Evolutionary conservation across 2,888 invertebrate genomes (phyloP).

Genomic region (Athripsodes cinereus): DNA sequence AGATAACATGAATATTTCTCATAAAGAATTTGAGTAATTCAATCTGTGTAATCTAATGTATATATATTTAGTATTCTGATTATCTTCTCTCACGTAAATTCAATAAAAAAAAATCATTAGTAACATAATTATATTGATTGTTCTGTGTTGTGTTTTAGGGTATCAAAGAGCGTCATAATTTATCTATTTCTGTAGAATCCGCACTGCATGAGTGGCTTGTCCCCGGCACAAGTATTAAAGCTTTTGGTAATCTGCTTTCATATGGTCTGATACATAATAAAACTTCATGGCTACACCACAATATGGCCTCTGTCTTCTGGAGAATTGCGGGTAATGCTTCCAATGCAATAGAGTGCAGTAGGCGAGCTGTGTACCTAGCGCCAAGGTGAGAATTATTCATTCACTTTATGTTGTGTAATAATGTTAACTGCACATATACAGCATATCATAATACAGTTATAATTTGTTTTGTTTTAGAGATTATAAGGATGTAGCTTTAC

Average conservation of each 20-base stretch:
- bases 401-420: too few species aligned
- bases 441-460: constrained; percentile 6
- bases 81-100: too few species aligned
- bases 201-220: constrained; percentile 41
- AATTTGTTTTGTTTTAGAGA: constrained; percentile 46
- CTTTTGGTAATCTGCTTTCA: constrained; percentile 59
- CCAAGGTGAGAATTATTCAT: constrained; percentile 50
- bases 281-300: constrained; percentile 74
- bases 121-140: too few species aligned
- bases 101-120: too few species aligned
- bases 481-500: constrained; percentile 65
- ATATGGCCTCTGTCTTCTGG: constrained; percentile 76
- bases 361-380: constrained; percentile 68
- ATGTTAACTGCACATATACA: not conserved
- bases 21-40: too few species aligned
- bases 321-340: constrained; percentile 64
- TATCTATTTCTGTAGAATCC: constrained; percentile 47
- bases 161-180: constrained; percentile 45
- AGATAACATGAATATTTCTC: too few species aligned
- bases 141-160: constrained; percentile 33
- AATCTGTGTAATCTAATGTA: not conserved
- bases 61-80: not conserved
- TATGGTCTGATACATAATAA: constrained; percentile 57
- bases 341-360: constrained; percentile 74
- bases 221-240: constrained; percentile 37